Evolutionary conservation across 2,888 invertebrate genomes (phyloP).

Genomic region (Microdon myrmicae): DNA sequence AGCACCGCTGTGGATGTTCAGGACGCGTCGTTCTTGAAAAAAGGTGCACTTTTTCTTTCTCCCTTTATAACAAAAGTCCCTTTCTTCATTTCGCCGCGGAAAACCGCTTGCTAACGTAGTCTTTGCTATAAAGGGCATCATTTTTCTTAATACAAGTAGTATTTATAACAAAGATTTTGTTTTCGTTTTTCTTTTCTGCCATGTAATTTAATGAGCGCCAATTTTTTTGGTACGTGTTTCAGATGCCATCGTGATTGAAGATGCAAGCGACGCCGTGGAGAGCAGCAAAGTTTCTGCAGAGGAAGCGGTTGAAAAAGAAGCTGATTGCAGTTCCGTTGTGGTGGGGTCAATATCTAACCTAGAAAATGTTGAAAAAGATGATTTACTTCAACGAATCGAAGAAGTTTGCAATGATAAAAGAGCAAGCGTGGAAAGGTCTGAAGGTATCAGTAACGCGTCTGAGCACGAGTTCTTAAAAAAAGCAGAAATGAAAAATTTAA

Average conservation of each 20-base stretch:
- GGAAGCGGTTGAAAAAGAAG: conserved; percentile 21
- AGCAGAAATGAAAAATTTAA: conserved; percentile 39
- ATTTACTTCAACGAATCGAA: conserved; percentile 50
- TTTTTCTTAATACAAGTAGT: background rate
- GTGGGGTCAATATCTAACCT: conserved; percentile 2
- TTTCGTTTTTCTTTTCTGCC: conserved; percentile 2
- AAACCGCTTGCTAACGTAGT: background rate
- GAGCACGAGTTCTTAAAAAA: conserved; percentile 53
- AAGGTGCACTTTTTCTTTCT: conserved; percentile 40
- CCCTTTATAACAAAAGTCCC: conserved; percentile 39
- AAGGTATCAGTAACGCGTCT: conserved; percentile 39
- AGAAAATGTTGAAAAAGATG: conserved; percentile 31
- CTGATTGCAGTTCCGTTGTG: conserved; percentile 30
- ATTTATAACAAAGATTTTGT: background rate
- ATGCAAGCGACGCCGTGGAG: conserved; percentile 17
- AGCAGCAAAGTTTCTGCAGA: background rate
- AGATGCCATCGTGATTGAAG: conserved; percentile 30
- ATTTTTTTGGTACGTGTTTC: conserved; percentile 29
- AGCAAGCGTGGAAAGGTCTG: conserved; percentile 6
- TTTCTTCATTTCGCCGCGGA: conserved; percentile 5
- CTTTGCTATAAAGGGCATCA: background rate
- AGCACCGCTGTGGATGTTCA: conserved; percentile 29
- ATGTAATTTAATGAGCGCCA: conserved; percentile 45
- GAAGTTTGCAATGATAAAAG: conserved; percentile 47
- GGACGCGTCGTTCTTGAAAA: conserved; percentile 44